These are phyloP conservation scores for Malacosoma neustria DNA, from an alignment of 2,888 invertebrate genomes.

Conservation along the genomic window DNA sequence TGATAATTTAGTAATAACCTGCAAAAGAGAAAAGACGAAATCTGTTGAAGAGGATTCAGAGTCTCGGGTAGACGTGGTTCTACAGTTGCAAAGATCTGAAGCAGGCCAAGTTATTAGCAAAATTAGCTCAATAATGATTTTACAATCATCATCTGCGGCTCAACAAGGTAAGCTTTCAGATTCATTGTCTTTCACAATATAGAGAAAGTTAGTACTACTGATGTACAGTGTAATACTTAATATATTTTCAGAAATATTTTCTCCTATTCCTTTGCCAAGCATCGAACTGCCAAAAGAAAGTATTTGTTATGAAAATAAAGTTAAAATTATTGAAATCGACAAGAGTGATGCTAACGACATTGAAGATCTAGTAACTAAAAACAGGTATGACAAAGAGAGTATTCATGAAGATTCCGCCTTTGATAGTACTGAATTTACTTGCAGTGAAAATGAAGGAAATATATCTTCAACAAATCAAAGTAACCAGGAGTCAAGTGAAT, in stretches of 20 bases:
- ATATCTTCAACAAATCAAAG: conserved; percentile 10
- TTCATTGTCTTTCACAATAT: conserved; percentile 1
- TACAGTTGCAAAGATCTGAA: conserved; percentile 39
- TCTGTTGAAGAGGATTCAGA: conserved; percentile 15
- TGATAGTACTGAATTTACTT: conserved; percentile 11
- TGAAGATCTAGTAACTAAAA: background rate
- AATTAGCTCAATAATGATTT: conserved; percentile 45
- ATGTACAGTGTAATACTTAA: background rate
- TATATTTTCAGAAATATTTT: background rate
- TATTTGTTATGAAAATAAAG: background rate
- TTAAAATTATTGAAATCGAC: background rate
- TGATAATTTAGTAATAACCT: conserved; percentile 44
- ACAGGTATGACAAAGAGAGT: background rate
- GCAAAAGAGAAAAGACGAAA: conserved; percentile 25
- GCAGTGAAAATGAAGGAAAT: conserved; percentile 7
- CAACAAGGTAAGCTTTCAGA: conserved; percentile 15
- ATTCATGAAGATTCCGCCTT: conserved; percentile 2
- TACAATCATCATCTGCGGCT: conserved; percentile 25
- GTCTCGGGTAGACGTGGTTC: conserved; percentile 42
- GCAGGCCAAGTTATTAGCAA: conserved; percentile 42
- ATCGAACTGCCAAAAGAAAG: background rate
- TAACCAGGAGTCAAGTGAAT: conserved; percentile 15
- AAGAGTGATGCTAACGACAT: background rate
- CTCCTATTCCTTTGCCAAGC: background rate
- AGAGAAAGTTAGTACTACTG: conserved; percentile 3